Conservation (phyloP, 2,797 vertebrate species). For the Sebastes miniatus region DNA sequence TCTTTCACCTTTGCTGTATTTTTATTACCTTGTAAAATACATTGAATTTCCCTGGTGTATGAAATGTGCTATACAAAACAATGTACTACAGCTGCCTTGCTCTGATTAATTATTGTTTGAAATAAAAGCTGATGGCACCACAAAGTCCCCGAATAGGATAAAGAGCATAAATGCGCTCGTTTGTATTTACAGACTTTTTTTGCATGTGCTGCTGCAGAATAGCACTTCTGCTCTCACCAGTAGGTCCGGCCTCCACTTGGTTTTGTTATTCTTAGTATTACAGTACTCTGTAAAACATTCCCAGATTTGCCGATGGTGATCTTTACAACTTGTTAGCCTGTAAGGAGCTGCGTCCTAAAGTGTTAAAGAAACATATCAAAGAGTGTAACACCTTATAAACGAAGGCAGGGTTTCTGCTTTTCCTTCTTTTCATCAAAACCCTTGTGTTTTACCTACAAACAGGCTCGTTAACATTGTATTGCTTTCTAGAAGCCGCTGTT, state of each 20-base stretch:
- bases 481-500: not conserved
- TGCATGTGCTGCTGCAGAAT: not conserved
- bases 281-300: not conserved
- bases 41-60: not conserved
- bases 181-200: not conserved
- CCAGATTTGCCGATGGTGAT: not conserved
- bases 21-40: not conserved
- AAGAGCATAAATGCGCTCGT: not conserved
- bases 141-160: not conserved
- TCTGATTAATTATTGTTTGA: not conserved
- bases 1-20: not conserved
- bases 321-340: not conserved
- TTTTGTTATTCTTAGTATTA: slow-evolving; percentile 22
- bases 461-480: not conserved
- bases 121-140: not conserved
- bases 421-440: not conserved
- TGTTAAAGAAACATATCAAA: not conserved
- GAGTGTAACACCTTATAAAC: not conserved
- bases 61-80: not conserved
- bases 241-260: not conserved
- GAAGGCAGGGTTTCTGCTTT: not conserved
- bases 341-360: not conserved
- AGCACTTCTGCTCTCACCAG: not conserved
- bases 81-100: not conserved
- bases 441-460: not conserved